Evolutionary conservation across 1,140 invertebrate species (phyloP).

Genomic region (Archegozetes longisetosus): DNA sequence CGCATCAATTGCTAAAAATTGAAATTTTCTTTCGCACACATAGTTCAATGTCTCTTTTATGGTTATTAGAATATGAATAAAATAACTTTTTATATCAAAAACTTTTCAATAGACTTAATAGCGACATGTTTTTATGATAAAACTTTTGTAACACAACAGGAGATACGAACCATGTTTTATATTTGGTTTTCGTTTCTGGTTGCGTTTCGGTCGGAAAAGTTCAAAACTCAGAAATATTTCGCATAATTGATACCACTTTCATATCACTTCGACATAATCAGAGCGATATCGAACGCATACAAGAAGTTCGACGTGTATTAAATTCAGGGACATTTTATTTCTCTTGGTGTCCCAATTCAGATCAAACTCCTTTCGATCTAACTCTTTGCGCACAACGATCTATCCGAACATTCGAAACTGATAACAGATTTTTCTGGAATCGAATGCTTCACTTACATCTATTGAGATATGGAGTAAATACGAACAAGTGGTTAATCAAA

Average conservation of each 20-base stretch:
- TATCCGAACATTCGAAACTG: slow-evolving; percentile 55
- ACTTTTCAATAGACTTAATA: too few relatives aligned
- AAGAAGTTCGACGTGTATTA: slow-evolving; percentile 55
- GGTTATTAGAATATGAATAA: too few relatives aligned
- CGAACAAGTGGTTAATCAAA: slow-evolving; percentile 71
- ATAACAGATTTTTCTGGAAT: slow-evolving; percentile 89
- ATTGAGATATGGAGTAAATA: slow-evolving; percentile 71
- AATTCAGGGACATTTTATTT: slow-evolving; percentile 96
- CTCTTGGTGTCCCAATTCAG: slow-evolving; percentile 44
- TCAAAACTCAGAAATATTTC: slow-evolving; percentile 76
- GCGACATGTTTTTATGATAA: too few relatives aligned
- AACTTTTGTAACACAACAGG: too few relatives aligned
- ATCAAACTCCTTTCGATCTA: slow-evolving; percentile 48
- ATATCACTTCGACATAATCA: slow-evolving; percentile 59
- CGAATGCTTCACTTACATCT: slow-evolving; percentile 81
- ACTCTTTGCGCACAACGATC: slow-evolving; percentile 80
- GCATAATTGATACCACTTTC: slow-evolving; percentile 78
- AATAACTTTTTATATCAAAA: too few relatives aligned
- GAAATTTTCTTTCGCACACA: too few relatives aligned
- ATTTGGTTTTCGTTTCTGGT: slow-evolving; percentile 79
- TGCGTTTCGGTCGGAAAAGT: slow-evolving; percentile 90
- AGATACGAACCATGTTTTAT: slow-evolving; percentile 60
- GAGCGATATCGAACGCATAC: slow-evolving; percentile 58
- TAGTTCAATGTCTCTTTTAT: too few relatives aligned
- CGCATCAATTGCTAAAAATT: too few relatives aligned